Base-by-base conservation (phyloP, 37 sponge, comb jelly and placozoan genomes). In the Halisarca cf. caerulea region DNA sequence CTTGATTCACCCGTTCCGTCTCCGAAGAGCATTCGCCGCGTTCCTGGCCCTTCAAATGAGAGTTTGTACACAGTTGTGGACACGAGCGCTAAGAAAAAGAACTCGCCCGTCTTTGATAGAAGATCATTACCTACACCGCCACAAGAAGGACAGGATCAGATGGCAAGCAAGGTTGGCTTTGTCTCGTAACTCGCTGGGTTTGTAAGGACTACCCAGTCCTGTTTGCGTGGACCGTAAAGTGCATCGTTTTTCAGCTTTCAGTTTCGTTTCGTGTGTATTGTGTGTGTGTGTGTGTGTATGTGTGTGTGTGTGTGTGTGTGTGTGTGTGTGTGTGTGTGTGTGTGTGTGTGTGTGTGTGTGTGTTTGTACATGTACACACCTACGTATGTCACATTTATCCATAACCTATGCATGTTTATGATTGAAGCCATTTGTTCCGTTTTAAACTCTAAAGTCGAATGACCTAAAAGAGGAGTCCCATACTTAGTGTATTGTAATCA, bases 1-100 rank as follows among this genome's bases (percentile, higher is more conserved):
- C 43, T 74, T 1, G 39, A 37, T 36, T 74, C 77, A 9, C 77
- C 77, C 21, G 42, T 37, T n/a, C 24, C 21, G 25, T n/a, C 42
- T 0, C 77, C 45, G 44, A 74, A 74, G 37, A 66, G 42, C 36
- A 82, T 90, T 23, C 68, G 82, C 34, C 78, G 69, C 14, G 54
- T 86, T 25, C 27, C 77, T 20, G 82, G 72, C 28, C 86, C 82
- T 21, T 33, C 36, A 7, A 39, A 37, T 44, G 40, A 40, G 1
- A 35, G 82, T 21, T 3, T 90, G n/a, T 90, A 86, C 69, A 86
- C 90, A 17, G 81, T 80, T 32, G 81, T 89, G 30, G 78, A 58
- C 80, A 77, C 66, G 20, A 24, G 69, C 58, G 54, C 66, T 36
- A 87, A 87, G 44, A 41, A 74, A 33, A 9, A 3, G 32, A 42